These are phyloP conservation scores for Drosophila borborema DNA, from an alignment of 2,888 invertebrate genomes.

Conservation along the genomic window DNA sequence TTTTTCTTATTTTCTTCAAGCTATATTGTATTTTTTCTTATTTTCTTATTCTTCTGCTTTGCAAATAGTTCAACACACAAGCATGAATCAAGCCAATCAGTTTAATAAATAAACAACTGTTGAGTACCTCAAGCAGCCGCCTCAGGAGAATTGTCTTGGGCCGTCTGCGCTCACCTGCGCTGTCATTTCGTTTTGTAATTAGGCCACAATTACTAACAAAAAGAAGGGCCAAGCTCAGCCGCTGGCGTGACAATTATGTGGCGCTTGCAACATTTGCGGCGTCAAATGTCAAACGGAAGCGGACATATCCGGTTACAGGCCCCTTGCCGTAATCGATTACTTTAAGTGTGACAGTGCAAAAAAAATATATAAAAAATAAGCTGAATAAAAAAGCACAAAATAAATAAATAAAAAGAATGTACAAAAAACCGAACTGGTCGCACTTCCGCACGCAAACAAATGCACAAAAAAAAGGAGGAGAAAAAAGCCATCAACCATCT, in stretches of 20 bases:
- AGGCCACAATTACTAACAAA: conserved; percentile 62
- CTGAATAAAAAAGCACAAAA: background rate
- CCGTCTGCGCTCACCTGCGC: background rate
- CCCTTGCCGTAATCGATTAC: conserved; percentile 71
- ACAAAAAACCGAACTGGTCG: conserved; percentile 38
- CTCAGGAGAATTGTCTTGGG: background rate
- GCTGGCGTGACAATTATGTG: conserved; percentile 39
- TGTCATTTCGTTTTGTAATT: conserved; percentile 48
- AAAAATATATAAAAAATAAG: background rate
- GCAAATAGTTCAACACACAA: background rate
- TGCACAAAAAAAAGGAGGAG: conserved; percentile 35
- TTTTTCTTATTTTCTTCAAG: background rate
- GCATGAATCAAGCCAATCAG: background rate
- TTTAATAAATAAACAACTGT: background rate
- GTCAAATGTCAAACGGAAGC: conserved; percentile 59
- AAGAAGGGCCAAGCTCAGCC: conserved; percentile 20
- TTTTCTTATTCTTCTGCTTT: background rate
- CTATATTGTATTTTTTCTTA: too few relatives aligned
- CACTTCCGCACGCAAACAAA: conserved; percentile 72
- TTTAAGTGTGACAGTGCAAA: conserved; percentile 63
- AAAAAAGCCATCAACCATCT: conserved; percentile 33
- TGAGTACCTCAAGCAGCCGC: background rate
- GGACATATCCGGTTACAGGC: conserved; percentile 69
- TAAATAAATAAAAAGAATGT: background rate
- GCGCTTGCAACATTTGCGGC: conserved; percentile 45